A percentile compares a stretch with the other conserved stretches of the same genome.
These are phyloP conservation scores for Phortica magna DNA, from an alignment of 2,888 invertebrate genomes.

Conservation along the genomic window DNA sequence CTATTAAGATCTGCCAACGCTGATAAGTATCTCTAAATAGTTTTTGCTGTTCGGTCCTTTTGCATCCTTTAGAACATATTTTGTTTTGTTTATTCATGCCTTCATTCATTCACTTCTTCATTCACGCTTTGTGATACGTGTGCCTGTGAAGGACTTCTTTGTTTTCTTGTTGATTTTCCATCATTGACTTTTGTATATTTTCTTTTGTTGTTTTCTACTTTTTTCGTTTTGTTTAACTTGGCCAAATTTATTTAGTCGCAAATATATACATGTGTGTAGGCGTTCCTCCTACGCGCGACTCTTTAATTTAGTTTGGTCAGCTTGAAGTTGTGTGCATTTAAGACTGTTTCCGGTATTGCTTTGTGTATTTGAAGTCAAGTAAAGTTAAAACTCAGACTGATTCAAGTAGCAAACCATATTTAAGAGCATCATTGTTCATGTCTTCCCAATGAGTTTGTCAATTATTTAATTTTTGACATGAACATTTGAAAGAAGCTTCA, in stretches of 20 bases:
- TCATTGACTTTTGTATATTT: constrained; percentile 7
- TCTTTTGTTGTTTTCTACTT: background rate
- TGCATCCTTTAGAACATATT: constrained; percentile 29
- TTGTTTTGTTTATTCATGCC: constrained; percentile 1
- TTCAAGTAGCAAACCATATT: constrained; percentile 31
- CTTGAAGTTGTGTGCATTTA: background rate
- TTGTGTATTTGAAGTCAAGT: background rate
- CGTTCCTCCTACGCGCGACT: background rate
- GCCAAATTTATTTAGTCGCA: constrained; percentile 22
- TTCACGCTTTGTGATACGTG: background rate
- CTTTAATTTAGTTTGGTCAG: background rate
- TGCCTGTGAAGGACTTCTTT: background rate
- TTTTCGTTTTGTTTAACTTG: constrained; percentile 20
- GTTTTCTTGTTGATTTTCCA: background rate
- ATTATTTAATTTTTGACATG: no score
- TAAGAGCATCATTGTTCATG: background rate
- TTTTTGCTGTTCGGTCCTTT: constrained; percentile 11
- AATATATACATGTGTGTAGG: background rate
- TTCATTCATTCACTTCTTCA: background rate
- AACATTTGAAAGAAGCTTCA: no score
- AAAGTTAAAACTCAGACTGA: no score
- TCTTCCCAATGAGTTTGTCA: no score
- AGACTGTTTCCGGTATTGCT: background rate
- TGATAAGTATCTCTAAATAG: constrained; percentile 47
- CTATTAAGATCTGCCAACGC: constrained; percentile 48